Percentiles rank a stretch among this genome's conserved stretches.
Conservation (phyloP, 2,113 vertebrate genomes). For the Cinclus cinclus region DNA sequence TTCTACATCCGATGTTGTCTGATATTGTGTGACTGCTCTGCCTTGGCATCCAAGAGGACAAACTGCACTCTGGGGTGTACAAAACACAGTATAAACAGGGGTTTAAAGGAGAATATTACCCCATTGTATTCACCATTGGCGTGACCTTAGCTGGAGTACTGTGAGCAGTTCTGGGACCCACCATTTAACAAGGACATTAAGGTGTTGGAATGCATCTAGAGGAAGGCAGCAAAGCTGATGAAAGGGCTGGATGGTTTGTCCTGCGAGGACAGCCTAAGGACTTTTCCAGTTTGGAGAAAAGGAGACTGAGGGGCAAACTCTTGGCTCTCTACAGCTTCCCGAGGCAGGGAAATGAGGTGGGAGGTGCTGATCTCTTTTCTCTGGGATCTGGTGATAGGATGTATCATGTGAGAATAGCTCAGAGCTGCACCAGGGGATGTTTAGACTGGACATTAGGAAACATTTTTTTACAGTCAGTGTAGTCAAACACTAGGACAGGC, state of each 20-base stretch:
- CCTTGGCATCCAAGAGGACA: neutral
- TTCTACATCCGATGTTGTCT: neutral
- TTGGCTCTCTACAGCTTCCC: neutral
- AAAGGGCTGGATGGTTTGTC: neutral
- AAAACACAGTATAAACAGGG: neutral
- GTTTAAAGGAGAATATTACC: neutral
- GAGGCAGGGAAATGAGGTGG: neutral
- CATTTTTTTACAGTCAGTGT: neutral
- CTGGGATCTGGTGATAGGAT: neutral
- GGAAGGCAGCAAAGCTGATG: neutral
- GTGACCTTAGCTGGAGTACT: neutral
- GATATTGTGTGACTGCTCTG: neutral
- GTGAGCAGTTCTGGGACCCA: neutral
- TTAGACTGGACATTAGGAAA: neutral
- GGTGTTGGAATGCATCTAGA: neutral
- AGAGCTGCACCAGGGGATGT: neutral
- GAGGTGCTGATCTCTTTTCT: neutral
- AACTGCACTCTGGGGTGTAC: neutral
- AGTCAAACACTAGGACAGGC: neutral
- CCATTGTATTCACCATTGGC: neutral
- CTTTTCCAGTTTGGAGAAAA: neutral
- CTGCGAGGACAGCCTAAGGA: neutral
- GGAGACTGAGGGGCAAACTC: neutral
- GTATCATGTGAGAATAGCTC: fast-evolving
- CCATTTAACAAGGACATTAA: neutral